A percentile compares a stretch with the other conserved stretches of the same genome.
phyloP scores from a whole-genome alignment of 2,113 vertebrate species.

The Apaloderma vittatum region DNA sequence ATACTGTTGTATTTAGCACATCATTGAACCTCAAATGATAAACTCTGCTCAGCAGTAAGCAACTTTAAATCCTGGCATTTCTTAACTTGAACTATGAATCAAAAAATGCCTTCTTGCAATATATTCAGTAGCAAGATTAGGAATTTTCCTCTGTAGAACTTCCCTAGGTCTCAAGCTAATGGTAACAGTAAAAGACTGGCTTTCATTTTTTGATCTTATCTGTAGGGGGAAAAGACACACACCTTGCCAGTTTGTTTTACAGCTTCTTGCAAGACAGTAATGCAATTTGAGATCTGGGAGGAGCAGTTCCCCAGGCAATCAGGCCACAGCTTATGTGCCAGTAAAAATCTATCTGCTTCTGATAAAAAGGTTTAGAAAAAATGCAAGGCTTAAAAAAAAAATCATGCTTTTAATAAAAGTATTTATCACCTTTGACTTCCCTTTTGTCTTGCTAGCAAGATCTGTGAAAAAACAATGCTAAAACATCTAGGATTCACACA shows the following conservation, averaged over 20 bases:
- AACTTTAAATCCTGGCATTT: neutral
- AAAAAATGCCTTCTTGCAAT: neutral
- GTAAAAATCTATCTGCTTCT: neutral
- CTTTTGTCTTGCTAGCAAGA: neutral
- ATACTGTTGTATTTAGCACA: constrained; percentile 49
- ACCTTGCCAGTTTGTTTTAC: neutral
- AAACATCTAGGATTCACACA: neutral
- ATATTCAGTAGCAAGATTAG: neutral
- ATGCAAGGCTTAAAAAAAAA: neutral
- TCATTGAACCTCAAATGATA: constrained; percentile 21
- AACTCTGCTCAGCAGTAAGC: neutral
- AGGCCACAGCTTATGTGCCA: neutral
- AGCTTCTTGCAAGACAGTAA: neutral
- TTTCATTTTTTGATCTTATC: neutral
- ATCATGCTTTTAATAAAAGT: neutral
- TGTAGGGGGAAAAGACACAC: neutral
- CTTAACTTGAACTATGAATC: neutral
- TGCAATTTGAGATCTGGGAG: neutral
- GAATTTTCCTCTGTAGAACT: neutral
- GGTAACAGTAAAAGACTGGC: neutral
- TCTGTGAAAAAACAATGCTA: neutral
- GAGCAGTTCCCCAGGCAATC: neutral
- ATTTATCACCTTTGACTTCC: neutral
- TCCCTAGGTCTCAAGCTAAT: neutral
- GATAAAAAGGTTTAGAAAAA: neutral